Base-by-base conservation (phyloP, 2,797 vertebrate species). In the Synanceia verrucosa region DNA sequence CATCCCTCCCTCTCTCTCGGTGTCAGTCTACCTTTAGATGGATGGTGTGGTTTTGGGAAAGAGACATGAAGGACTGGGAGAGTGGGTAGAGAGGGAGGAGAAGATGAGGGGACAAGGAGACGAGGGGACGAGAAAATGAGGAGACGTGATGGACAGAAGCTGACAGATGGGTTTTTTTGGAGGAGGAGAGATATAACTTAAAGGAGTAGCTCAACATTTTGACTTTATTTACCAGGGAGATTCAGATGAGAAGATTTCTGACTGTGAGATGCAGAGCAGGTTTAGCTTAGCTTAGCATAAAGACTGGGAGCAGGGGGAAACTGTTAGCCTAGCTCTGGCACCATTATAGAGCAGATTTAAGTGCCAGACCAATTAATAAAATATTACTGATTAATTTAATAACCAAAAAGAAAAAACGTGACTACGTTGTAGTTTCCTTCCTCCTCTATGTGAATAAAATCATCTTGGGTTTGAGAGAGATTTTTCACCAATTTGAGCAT, bases 11-110 rank as follows among this genome's bases (percentile, higher is more conserved):
- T 33, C 36, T 3, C 4, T 21, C 34, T 3, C 14, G 9, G 51
- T 76, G 52, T 55, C 69, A 65, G 84, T 72, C 80, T 76, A 81
- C 81, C 71, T 82, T 82, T 87, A 69, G 87, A 86, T 65, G 41
- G 78, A 87, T 44, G 50, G 78, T 56, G 69, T 43, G 65, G 57
- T 78, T 75, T 52, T 57, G 76, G 80, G 85, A 87, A 89, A 90
- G 41, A 88, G 51, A 82, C 77, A 47, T 84, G 88, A 71, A 37
- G 72, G 62, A 79, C 65, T 33, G 26, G n/a, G 56, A 76, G 70
- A 74, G 78, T 57, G 71, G 68, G 73, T 51, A 68, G 63, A 64
- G 51, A 31, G 50, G 72, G 59, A 21, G 47, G 50, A 76, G 43
- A 69, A 65, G 64, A 55, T 23, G 44, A 28, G 62, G 59, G 56